phyloP scores from a whole-genome alignment of 2,888 invertebrate genomes.

The Lasioglossum leucozonium region DNA sequence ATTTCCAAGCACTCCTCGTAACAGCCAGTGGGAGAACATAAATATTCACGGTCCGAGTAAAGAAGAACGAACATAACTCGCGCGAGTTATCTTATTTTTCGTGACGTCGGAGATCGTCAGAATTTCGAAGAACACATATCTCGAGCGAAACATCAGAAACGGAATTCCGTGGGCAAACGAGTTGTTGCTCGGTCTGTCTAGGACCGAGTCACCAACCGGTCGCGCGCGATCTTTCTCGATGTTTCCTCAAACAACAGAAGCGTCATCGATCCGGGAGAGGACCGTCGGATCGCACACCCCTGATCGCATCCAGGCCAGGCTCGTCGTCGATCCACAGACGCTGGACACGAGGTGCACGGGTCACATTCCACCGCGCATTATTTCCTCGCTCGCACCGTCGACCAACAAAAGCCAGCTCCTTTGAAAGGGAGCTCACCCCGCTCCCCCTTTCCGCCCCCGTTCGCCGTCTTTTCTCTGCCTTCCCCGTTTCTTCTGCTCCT shows the following conservation, averaged over 20 bases:
- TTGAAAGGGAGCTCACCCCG: constrained; percentile 74
- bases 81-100: neutral
- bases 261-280: neutral
- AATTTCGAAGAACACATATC: neutral
- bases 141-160: neutral
- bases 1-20: neutral
- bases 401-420: constrained; percentile 81
- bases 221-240: neutral
- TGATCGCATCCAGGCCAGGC: constrained; percentile 57
- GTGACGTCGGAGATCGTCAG: neutral
- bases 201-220: neutral
- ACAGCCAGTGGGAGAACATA: neutral
- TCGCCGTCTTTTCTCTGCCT: constrained; percentile 65
- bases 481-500: constrained; percentile 67
- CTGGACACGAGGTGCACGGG: constrained; percentile 79
- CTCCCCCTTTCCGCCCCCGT: constrained; percentile 29
- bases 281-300: constrained; percentile 23
- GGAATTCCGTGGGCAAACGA: neutral
- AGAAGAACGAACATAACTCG: neutral
- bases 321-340: constrained; percentile 76
- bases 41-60: neutral
- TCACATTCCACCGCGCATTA: constrained; percentile 83
- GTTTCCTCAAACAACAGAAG: neutral
- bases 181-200: neutral
- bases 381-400: constrained; percentile 79